A percentile compares a stretch with the other conserved stretches of the same genome.
Evolutionary conservation across 2,113 vertebrate genomes (phyloP).

Genomic region (Columba livia): DNA sequence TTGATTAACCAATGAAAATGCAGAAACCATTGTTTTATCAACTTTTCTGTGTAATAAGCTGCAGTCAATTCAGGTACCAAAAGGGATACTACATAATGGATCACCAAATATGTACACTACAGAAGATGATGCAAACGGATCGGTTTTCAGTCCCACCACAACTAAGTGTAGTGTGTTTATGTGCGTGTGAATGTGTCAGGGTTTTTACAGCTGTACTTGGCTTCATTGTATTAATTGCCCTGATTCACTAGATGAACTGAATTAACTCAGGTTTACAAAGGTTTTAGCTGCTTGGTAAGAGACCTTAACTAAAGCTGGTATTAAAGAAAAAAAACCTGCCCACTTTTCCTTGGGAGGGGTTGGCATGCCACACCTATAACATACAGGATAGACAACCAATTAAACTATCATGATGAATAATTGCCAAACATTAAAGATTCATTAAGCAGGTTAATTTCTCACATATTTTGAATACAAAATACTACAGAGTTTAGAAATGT

Average conservation of each 20-base stretch:
- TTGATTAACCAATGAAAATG: conserved; percentile 28
- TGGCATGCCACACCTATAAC: neutral
- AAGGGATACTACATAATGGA: conserved; percentile 70
- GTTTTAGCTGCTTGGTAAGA: neutral
- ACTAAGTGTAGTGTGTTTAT: conserved; percentile 12
- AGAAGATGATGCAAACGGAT: conserved; percentile 34
- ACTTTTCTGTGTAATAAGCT: conserved; percentile 14
- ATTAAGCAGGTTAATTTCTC: conserved; percentile 20
- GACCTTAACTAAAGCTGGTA: neutral
- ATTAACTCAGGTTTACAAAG: neutral
- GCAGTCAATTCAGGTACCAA: conserved; percentile 46
- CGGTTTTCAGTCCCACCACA: neutral
- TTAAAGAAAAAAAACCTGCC: neutral
- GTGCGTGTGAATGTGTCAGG: conserved; percentile 6
- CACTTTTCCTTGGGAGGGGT: neutral
- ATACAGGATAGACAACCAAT: neutral
- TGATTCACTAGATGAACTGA: neutral
- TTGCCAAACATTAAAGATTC: conserved; percentile 22
- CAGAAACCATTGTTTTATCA: conserved; percentile 23
- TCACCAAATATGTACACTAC: conserved; percentile 29
- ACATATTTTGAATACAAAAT: conserved; percentile 43
- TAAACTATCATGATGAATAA: conserved; percentile 46
- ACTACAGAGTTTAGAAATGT: neutral
- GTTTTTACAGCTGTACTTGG: neutral
- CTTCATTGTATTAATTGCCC: neutral